Conservation (phyloP, 1,140 invertebrate species). For the Chymomyza costata region DNA sequence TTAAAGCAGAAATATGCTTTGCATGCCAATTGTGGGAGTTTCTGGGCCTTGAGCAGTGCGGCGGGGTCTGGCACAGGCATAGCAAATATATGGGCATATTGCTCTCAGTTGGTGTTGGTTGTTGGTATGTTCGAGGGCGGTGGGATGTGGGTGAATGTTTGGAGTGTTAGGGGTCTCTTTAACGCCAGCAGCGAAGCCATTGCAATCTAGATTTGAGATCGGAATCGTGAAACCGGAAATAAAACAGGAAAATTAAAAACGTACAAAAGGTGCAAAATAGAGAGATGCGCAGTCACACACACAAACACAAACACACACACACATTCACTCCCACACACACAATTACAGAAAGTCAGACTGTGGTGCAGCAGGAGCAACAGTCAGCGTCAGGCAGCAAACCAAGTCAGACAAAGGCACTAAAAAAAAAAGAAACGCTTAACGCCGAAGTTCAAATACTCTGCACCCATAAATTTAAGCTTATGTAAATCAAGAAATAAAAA, state of each 20-base stretch:
- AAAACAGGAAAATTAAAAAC: conserved; percentile 76
- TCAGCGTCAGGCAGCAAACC: no score
- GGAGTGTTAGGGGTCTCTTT: conserved; percentile 7
- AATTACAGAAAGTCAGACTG: no score
- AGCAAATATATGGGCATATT: conserved; percentile 3
- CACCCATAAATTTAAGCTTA: no score
- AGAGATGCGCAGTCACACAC: conserved; percentile 46
- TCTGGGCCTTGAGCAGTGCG: neutral
- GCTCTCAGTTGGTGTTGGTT: conserved; percentile 5
- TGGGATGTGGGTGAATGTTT: neutral
- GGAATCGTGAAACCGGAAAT: conserved; percentile 75
- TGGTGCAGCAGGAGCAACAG: no score
- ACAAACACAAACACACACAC: neutral
- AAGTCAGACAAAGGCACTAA: no score
- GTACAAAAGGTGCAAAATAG: conserved; percentile 74
- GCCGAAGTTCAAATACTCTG: no score
- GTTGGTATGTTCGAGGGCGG: neutral
- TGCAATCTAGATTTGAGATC: conserved; percentile 73
- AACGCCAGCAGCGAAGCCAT: conserved; percentile 37
- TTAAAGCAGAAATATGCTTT: conserved; percentile 34
- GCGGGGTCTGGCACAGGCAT: neutral
- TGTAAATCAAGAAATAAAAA: no score
- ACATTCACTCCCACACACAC: conserved; percentile 2
- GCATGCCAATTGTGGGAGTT: conserved; percentile 9
- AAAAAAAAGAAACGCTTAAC: no score